Percentiles rank a stretch among this genome's conserved stretches.
Conservation (phyloP, 2,797 vertebrate genomes). For the Xiphorhynchus erythropygius region DNA sequence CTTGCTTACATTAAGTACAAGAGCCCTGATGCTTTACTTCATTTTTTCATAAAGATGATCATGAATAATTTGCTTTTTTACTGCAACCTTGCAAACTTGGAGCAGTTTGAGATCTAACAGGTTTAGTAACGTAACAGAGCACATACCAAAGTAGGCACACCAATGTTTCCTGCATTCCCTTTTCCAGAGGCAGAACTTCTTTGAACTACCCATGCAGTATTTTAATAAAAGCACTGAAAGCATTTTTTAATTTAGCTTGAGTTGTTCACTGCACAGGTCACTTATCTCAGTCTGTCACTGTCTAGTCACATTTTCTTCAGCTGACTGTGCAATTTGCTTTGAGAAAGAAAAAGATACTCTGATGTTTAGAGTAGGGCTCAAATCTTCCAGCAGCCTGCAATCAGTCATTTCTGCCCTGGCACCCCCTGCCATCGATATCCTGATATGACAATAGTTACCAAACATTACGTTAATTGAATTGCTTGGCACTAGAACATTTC, state of each 20-base stretch:
- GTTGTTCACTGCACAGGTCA: background rate
- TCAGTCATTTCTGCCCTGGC: background rate
- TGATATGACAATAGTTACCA: slow-evolving; percentile 6
- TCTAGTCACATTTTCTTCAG: background rate
- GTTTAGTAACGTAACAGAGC: background rate
- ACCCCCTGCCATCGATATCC: background rate
- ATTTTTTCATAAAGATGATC: background rate
- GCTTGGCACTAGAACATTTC: slow-evolving; percentile 9
- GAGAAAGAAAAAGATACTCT: background rate
- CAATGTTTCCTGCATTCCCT: background rate
- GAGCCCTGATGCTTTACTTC: background rate
- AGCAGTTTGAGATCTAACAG: background rate
- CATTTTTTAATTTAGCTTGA: background rate
- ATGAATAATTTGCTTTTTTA: background rate
- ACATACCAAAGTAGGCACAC: background rate
- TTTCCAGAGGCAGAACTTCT: background rate
- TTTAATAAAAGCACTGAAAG: background rate
- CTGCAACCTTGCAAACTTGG: background rate
- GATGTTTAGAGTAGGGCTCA: background rate
- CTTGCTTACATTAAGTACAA: background rate
- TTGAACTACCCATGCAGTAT: background rate
- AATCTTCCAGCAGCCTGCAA: background rate
- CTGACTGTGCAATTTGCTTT: background rate
- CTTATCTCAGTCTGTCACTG: background rate
- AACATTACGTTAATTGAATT: background rate